Evolutionary conservation across 1,140 invertebrate species (phyloP), one percentile per base, ranked within the genome.

Genomic region (Epicauta chinensis): DNA sequence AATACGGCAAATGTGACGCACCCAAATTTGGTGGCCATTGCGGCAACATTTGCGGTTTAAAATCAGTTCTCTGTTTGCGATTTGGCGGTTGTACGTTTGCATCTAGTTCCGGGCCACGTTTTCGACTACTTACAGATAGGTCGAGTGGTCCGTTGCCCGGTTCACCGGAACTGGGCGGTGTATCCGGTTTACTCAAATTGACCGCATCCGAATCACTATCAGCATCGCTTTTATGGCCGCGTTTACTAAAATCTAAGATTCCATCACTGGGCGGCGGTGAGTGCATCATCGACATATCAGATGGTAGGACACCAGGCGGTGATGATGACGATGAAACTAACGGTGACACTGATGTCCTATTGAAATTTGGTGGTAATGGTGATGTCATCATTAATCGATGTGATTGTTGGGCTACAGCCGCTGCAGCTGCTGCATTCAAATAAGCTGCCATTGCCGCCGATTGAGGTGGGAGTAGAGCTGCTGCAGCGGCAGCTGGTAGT

Each of bases 361-460:
- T 55, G 41, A 67, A 67, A 15, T 74, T 74, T 16, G 80, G 71
- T 15, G 84, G 82, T 47, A 86, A 70, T 0, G 84, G 85, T 55
- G 86, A 87, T 32, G 84, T 83, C 59, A 89, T 78, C 42, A 89
- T 77, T n/a, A 87, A 75, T 36, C 85, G 78, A 69, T 89, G 86
- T 43, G 77, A 75, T 29, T 77, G 76, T 56, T 86, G 84, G 46
- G 81, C 81, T 9, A 78, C 79, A 2, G 81, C 81, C 5, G 78
- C 79, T 0, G 79, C 79, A 1, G 80, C 79, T 9, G 79, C 80
- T 35, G 80, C 81, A 41, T 80, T 80, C 31, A 87, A 75, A 64
- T 87, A 87, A 0, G 85, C 85, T 7, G 86, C 86, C 75, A 87
- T 84, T 2, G 84, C 84, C 3, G 85, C 85, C 1, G 85, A 84